These are phyloP conservation scores for Parotia lawesii DNA, from an alignment of 2,113 vertebrate genomes.

Conservation along the genomic window DNA sequence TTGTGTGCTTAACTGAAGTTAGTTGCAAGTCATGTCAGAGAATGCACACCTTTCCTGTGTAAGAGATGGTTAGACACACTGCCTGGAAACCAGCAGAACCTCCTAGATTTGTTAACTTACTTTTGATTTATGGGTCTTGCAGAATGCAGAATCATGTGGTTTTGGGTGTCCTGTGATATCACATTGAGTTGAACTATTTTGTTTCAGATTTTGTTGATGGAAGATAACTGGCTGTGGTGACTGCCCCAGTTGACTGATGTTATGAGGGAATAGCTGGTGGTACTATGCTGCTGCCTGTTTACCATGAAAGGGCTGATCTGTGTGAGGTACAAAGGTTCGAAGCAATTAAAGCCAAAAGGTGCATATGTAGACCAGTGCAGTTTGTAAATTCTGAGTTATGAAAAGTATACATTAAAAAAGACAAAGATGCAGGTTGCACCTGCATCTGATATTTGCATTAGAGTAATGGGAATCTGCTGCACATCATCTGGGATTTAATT, in stretches of 20 bases:
- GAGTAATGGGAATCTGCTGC: neutral
- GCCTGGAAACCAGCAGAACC: neutral
- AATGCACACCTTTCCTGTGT: neutral
- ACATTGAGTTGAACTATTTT: neutral
- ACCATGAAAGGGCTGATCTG: neutral
- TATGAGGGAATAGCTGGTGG: neutral
- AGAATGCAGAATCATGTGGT: neutral
- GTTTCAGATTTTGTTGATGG: neutral
- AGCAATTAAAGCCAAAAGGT: neutral
- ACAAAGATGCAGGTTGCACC: neutral
- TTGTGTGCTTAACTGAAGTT: neutral
- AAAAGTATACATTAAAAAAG: neutral
- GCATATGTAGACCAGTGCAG: neutral
- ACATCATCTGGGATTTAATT: neutral
- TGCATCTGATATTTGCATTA: neutral
- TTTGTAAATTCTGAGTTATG: neutral
- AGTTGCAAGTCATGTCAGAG: neutral
- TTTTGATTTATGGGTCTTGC: neutral
- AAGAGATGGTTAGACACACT: neutral
- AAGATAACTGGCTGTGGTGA: neutral
- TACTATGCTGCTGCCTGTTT: neutral
- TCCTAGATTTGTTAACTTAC: neutral
- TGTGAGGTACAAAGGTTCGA: neutral
- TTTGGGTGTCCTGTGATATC: neutral
- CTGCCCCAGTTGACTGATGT: neutral